Evolutionary conservation across 2,113 vertebrate species (phyloP).

Genomic region (Chunga burmeisteri): DNA sequence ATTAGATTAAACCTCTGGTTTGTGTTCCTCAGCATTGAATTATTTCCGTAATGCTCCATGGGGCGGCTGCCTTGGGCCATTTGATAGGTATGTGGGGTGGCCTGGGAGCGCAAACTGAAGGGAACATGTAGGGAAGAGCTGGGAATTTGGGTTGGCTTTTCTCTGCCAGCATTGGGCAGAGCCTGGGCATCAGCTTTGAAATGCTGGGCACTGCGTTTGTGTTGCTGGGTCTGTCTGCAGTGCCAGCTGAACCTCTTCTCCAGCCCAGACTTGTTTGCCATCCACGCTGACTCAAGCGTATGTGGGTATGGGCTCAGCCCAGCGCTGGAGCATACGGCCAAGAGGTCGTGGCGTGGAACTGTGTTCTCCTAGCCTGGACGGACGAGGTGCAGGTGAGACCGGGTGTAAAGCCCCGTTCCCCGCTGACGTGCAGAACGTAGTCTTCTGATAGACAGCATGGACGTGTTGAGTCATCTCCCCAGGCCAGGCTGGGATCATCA

Average conservation of each 20-base stretch:
- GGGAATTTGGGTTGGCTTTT: not conserved
- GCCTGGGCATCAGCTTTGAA: not conserved
- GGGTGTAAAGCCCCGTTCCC: accelerated
- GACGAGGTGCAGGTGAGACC: accelerated
- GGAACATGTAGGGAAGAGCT: not conserved
- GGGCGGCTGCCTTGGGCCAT: accelerated
- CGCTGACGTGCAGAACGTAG: not conserved
- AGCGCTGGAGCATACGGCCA: accelerated
- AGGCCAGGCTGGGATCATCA: not conserved
- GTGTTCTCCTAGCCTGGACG: not conserved
- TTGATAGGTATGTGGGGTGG: not conserved
- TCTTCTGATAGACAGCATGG: not conserved
- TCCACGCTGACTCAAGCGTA: not conserved
- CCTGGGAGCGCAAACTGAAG: accelerated
- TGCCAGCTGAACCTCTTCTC: not conserved
- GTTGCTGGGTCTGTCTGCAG: not conserved
- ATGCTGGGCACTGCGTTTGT: not conserved
- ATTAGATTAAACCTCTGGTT: not conserved
- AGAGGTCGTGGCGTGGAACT: accelerated
- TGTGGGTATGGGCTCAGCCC: not conserved
- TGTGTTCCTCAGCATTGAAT: not conserved
- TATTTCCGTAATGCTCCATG: accelerated
- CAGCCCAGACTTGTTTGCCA: not conserved
- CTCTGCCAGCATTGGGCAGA: not conserved
- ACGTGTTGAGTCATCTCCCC: not conserved